Evolutionary conservation across 2,113 vertebrate genomes (phyloP).

Genomic region (Ctenomys sociabilis): DNA sequence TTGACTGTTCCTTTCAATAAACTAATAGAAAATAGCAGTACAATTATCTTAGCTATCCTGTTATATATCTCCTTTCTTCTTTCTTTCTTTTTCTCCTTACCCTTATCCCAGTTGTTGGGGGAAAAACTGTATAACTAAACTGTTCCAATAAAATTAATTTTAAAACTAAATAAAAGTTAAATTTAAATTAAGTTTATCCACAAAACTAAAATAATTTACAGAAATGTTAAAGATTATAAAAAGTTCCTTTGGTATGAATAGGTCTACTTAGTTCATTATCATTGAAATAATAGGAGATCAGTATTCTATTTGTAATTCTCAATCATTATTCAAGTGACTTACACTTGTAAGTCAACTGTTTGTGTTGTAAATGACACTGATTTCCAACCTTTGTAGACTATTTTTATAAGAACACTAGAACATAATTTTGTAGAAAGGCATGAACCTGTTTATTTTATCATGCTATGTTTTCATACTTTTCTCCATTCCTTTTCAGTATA

Average conservation of each 20-base stretch:
- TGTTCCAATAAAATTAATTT: background rate
- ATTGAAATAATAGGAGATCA: background rate
- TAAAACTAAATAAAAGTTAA: background rate
- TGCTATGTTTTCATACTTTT: background rate
- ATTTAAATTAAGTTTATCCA: background rate
- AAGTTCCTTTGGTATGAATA: background rate
- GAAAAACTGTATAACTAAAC: background rate
- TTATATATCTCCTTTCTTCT: too few species aligned
- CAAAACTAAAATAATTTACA: background rate
- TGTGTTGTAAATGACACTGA: background rate
- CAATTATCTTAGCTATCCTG: too few species aligned
- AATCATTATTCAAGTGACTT: background rate
- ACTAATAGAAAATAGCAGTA: too few species aligned
- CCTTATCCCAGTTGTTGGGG: too few species aligned
- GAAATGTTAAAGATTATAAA: conserved; percentile 11
- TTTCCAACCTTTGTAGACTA: background rate
- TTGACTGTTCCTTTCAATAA: too few species aligned
- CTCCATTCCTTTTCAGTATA: background rate
- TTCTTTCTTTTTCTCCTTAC: too few species aligned
- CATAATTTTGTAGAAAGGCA: background rate
- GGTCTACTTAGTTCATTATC: background rate
- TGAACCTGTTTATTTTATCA: background rate
- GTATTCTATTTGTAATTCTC: background rate
- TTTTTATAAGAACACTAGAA: background rate
- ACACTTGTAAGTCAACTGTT: background rate